Evolutionary conservation across 2,888 invertebrate species (phyloP), one percentile per base, ranked within the genome.

Genomic region (Trichogramma evanescens): DNA sequence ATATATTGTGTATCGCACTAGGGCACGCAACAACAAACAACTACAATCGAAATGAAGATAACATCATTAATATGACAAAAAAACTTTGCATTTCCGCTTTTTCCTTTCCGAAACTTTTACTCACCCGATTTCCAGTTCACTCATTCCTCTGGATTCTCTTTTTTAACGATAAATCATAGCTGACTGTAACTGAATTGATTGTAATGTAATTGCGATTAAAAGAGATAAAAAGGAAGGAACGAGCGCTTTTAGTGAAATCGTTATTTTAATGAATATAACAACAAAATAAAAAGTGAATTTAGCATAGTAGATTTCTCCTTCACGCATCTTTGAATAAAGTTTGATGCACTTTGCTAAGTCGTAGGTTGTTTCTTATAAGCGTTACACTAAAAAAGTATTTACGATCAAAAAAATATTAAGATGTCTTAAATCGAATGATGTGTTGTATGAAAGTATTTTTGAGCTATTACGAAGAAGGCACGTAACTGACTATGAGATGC

Each of bases 261-360:
- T 60, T 59, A 62, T 60, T 62, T 51, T 38, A 45, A 59, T 43
- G 42, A 59, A 58, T 42, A 56, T 54, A 58, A 53, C 54, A 54
- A 51, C 43, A 13, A 50, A 58, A 62, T 45, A 63, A 63, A 59
- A 64, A 63, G 58, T 54, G 62, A 63, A 61, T 62, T 62, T 64
- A 64, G 57, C 56, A 58, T 61, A 61, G 61, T 63, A 63, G 64
- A 64, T 63, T 62, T 64, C 62, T 64, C 58, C 64, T 64, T 62
- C 62, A 63, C 63, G 63, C 59, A 63, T 65, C 67, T 67, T 68
- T 68, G 68, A 67, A 66, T 62, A 67, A 68, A 68, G 66, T 68
- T 68, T 68, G 68, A 67, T 68, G 68, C 66, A 63, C 63, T 63
- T 65, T 63, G 57, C 57, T 57, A 26, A 62, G 59, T 59, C 41